These are phyloP conservation scores for Vulpes vulpes DNA, from an alignment of 2,113 vertebrate species.

Conservation along the genomic window DNA sequence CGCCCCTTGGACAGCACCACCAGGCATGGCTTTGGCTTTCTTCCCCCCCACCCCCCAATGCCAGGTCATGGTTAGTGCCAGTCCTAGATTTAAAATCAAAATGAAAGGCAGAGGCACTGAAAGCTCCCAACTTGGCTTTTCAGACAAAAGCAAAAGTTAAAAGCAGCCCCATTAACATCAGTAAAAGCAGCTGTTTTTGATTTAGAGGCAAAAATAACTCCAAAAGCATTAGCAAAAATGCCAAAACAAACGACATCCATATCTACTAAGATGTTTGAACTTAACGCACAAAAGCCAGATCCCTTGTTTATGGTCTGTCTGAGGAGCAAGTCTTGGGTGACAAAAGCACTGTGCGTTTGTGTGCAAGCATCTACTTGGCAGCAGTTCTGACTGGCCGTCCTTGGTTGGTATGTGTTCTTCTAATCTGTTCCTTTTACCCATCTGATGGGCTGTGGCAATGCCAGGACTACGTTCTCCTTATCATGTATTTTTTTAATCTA, in stretches of 20 bases:
- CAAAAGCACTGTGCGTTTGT: not conserved
- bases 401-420: not conserved
- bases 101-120: not conserved
- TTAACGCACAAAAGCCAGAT: not conserved
- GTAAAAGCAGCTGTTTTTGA: conserved; percentile 62
- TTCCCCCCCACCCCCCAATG: not conserved
- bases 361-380: not conserved
- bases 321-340: not conserved
- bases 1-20: fast-evolving
- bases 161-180: not conserved
- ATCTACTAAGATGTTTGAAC: not conserved
- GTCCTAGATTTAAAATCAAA: conserved; percentile 70
- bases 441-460: not conserved
- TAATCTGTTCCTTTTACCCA: not conserved
- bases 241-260: conserved; percentile 55
- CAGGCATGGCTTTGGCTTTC: not conserved
- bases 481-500: not conserved
- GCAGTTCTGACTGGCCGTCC: not conserved
- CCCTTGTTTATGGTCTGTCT: not conserved
- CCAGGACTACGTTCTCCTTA: not conserved
- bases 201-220: conserved; percentile 62
- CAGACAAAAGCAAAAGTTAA: conserved; percentile 42
- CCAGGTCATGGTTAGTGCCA: conserved; percentile 6
- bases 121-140: not conserved
- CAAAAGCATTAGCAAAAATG: conserved; percentile 52